Evolutionary conservation across 2,888 invertebrate species (phyloP), one percentile per base, ranked within the genome.

Genomic region (Gasteruption jaculator): DNA sequence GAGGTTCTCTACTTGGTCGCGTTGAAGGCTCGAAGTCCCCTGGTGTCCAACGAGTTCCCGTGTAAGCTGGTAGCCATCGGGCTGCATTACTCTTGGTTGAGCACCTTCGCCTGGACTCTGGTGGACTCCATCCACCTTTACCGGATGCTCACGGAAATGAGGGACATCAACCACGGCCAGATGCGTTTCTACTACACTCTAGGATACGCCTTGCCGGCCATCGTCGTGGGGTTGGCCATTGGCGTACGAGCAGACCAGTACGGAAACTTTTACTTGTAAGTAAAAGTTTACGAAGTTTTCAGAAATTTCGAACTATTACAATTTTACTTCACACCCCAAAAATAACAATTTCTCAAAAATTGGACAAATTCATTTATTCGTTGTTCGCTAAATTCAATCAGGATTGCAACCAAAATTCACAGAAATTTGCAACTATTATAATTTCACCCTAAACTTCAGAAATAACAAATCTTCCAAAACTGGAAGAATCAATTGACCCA

Each of bases 91-190:
- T 83, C 91, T 67, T 95, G 92, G 90, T 74, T 94, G 63, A 82
- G 85, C 19, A 85, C 91, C 10, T 90, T 94, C 61, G 85, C 85
- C 14, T 96, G 96, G 96, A 81, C 88, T 57, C 81, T 94, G 53
- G 87, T 93, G 38, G 93, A 93, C 71, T 89, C 91, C 20, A 80
- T 94, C 55, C 95, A 96, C 72, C 76, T 95, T 42, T 91, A 95
- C 63, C 80, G 96, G 31, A 90, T 95, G 83, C 74, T 96, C 54
- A 91, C 93, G 3, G 95, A 95, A 74, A 86, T 95, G 79, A 78
- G 95, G 3, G 94, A 95, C 71, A 92, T 96, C 33, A 95, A 96
- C 76, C 91, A 93, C 69, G 95, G 92, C 4, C 87, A 89, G 22
- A 90, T 95, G 85, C 78, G 82, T 44, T 91, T 94, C 67, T 95